Percentiles rank a stretch among this genome's conserved stretches.
Conservation (phyloP, 2,797 vertebrate species). For the Serranus cabrilla region DNA sequence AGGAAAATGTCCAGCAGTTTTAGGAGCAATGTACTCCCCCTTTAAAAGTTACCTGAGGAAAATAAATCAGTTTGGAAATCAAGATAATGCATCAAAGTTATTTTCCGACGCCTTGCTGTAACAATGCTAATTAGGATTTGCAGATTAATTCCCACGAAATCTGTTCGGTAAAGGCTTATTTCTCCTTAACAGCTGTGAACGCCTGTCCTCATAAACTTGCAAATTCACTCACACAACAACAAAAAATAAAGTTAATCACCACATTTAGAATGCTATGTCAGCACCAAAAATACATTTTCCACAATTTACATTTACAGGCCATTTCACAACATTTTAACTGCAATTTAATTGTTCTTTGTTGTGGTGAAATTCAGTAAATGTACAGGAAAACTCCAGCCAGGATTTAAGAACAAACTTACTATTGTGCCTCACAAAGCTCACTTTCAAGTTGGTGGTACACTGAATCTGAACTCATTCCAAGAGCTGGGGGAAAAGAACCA, state of each 20-base stretch:
- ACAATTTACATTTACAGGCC: background rate
- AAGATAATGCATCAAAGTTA: background rate
- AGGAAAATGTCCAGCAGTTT: conserved; percentile 9
- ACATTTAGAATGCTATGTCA: background rate
- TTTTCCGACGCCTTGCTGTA: background rate
- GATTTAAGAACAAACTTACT: conserved; percentile 61
- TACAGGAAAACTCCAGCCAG: background rate
- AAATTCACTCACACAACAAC: conserved; percentile 6
- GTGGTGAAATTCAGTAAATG: conserved; percentile 19
- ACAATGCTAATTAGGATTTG: conserved; percentile 31
- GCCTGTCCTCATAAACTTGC: conserved; percentile 8
- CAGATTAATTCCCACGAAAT: conserved; percentile 25
- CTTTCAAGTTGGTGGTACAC: conserved; percentile 49
- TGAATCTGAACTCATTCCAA: conserved; percentile 61
- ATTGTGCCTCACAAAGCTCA: conserved; percentile 62
- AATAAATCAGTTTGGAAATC: background rate
- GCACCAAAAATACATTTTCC: background rate
- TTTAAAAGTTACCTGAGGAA: background rate
- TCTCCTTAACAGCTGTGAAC: conserved; percentile 4
- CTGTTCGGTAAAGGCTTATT: conserved; percentile 19
- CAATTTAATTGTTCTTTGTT: conserved; percentile 16
- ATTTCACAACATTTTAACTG: background rate
- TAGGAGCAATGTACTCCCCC: background rate
- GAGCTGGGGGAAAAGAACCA: conserved; percentile 30
- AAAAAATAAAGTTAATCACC: background rate